Base-by-base conservation (phyloP, 2,113 vertebrate species). In the Tor tambroides region DNA sequence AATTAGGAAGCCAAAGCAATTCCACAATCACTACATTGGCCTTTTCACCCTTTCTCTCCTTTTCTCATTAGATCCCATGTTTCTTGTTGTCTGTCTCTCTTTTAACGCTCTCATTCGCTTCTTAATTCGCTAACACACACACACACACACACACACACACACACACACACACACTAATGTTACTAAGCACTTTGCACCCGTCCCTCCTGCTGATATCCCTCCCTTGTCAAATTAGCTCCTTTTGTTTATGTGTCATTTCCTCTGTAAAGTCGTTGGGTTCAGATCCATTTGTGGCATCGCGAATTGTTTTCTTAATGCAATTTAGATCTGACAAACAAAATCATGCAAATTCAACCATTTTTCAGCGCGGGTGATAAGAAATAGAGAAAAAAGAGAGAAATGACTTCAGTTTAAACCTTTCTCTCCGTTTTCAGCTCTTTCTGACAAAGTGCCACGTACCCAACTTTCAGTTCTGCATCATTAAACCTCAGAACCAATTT, bases 401-500 rank as follows among this genome's bases (percentile, higher is more conserved):
- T 79, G 78, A 12, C 28, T 78, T 85, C 76, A 87, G 83, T 43
- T 46, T 85, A 17, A 69, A 51, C 30, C 59, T 83, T 30, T 41
- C 67, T 81, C 32, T 81, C 67, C 26, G 59, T 67, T 86, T 72
- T 72, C 28, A 61, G 21, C 61, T 77, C 43, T 69, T 88, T 89
- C 80, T 84, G 84, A 89, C 78, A 79, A 86, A 78, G 81, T 84
- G 85, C 83, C 87, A 89, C 87, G 83, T 86, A 89, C 81, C 75
- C 80, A 80, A 86, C 87, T 88, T 88, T 84, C 87, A 84, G 88
- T 91, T 90, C 87, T 89, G 87, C 89, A 90, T 88, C 91, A 91
- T 91, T 91, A 90, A 90, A 90, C 85, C 85, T 84, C 67, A 79
- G 83, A 89, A 88, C 85, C 88, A 89, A 90, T 91, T 90, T 90